phyloP scores from a whole-genome alignment of 2,888 invertebrate species.

The Melinopterus prodromus region DNA sequence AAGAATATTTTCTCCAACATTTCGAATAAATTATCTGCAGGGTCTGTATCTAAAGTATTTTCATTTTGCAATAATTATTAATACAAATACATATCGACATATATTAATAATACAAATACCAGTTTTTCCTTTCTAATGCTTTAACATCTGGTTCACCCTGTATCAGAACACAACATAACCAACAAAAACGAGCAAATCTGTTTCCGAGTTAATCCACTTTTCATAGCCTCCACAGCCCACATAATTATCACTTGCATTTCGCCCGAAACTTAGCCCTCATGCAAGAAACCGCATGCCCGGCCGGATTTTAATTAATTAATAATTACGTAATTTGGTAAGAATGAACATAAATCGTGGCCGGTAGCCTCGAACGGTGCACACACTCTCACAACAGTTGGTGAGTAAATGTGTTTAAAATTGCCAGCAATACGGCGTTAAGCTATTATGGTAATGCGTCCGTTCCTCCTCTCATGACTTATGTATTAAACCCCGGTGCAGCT shows the following conservation, averaged over 20 bases:
- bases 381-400: conserved; percentile 35
- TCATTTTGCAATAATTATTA: no score
- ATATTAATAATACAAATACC: no score
- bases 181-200: not conserved
- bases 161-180: not conserved
- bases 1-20: no score
- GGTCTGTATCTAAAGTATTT: no score
- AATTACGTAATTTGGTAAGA: conserved; percentile 4
- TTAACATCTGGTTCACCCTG: not conserved
- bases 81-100: no score
- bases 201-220: not conserved
- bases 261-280: not conserved
- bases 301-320: conserved; percentile 4
- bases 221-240: not conserved
- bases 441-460: conserved; percentile 41
- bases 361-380: conserved; percentile 12
- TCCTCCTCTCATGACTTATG: conserved; percentile 41
- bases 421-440: conserved; percentile 37
- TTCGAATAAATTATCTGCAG: no score
- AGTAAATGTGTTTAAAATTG: conserved; percentile 41
- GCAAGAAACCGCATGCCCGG: not conserved
- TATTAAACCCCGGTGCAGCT: conserved; percentile 38
- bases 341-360: conserved; percentile 16
- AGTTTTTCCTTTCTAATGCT: no score
- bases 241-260: not conserved